These are phyloP conservation scores for Tortricodes alternella DNA, from an alignment of 2,888 invertebrate species.

Conservation along the genomic window DNA sequence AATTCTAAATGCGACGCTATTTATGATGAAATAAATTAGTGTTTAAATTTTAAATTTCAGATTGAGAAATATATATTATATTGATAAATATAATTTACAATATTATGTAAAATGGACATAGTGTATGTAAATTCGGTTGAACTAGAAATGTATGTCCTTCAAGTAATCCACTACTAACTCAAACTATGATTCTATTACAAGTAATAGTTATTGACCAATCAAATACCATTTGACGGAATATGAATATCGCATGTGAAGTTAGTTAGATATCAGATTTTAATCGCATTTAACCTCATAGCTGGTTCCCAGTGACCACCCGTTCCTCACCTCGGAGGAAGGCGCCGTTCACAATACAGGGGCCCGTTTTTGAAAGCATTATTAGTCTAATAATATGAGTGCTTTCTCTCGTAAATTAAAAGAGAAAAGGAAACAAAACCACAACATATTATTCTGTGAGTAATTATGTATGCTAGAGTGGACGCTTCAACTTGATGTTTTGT, in stretches of 20 bases:
- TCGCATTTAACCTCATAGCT: slow-evolving; percentile 68
- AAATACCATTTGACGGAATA: slow-evolving; percentile 62
- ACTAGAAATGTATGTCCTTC: slow-evolving; percentile 73
- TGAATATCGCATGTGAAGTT: slow-evolving; percentile 55
- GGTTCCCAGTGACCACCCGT: slow-evolving; percentile 56
- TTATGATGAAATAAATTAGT: slow-evolving; percentile 74
- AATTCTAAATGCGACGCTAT: slow-evolving; percentile 77
- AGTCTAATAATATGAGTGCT: no score
- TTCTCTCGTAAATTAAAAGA: no score
- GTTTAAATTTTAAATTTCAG: slow-evolving; percentile 75
- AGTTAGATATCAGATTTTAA: slow-evolving; percentile 55
- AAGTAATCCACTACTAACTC: slow-evolving; percentile 51
- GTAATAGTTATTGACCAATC: slow-evolving; percentile 66
- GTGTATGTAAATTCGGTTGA: slow-evolving; percentile 71
- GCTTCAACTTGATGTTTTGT: no score
- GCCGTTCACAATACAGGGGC: no score
- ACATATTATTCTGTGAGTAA: no score
- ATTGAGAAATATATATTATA: slow-evolving; percentile 58
- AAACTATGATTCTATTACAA: slow-evolving; percentile 57
- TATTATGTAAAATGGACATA: slow-evolving; percentile 56
- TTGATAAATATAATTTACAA: slow-evolving; percentile 67
- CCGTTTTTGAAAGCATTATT: no score
- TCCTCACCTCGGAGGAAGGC: no score
- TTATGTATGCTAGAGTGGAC: no score
- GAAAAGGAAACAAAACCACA: no score